Evolutionary conservation across 2,888 invertebrate species (phyloP).

Genomic region (Conchocele bisecta): DNA sequence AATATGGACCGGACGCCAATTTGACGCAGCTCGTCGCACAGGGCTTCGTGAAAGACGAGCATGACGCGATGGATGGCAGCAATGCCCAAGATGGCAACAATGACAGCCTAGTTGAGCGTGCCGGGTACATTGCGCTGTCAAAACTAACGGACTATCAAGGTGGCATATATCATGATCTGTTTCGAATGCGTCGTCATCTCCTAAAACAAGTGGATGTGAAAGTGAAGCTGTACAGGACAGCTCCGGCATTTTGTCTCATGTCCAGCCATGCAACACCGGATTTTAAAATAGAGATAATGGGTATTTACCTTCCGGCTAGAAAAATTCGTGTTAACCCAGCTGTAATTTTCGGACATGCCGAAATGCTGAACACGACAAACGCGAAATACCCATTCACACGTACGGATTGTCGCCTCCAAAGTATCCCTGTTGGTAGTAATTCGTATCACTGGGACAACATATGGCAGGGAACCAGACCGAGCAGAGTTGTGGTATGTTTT

Average conservation of each 20-base stretch:
- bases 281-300: slow-evolving; percentile 16
- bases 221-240: slow-evolving; percentile 24
- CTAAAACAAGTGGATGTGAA: slow-evolving; percentile 18
- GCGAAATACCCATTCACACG: slow-evolving; percentile 28
- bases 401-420: slow-evolving; percentile 11
- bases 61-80: not conserved
- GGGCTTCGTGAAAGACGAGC: slow-evolving; percentile 10
- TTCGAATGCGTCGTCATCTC: slow-evolving; percentile 15
- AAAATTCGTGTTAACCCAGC: slow-evolving; percentile 12
- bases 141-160: slow-evolving; percentile 2
- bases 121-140: not conserved
- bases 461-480: slow-evolving; percentile 36
- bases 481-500: slow-evolving; percentile 35
- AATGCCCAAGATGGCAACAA: not conserved
- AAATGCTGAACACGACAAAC: slow-evolving; percentile 17
- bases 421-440: slow-evolving; percentile 10
- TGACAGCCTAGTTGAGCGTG: not conserved
- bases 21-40: slow-evolving; percentile 2
- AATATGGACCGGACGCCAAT: slow-evolving; percentile 1
- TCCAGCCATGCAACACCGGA: not conserved
- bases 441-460: slow-evolving; percentile 32
- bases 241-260: slow-evolving; percentile 19
- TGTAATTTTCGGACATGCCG: slow-evolving; percentile 6
- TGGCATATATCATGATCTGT: slow-evolving; percentile 11
- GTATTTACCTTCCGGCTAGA: slow-evolving; percentile 2